phyloP scores from a whole-genome alignment of 2,888 invertebrate species.

The Troglohyphantes excavatus region DNA sequence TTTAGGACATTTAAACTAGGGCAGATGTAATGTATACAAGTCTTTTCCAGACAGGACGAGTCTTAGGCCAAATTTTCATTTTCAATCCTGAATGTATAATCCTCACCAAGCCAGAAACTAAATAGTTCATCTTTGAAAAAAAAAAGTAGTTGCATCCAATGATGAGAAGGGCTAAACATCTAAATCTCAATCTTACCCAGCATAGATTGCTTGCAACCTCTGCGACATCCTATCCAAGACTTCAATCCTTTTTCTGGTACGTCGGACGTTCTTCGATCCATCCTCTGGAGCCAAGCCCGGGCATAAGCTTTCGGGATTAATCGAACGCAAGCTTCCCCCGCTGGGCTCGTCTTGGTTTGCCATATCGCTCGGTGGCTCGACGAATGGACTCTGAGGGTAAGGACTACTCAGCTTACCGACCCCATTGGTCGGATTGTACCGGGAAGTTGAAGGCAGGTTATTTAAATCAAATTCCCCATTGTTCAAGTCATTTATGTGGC shows the following conservation, averaged over 20 bases:
- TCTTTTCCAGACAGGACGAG: too few species aligned
- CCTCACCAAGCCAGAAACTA: too few species aligned
- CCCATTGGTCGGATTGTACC: background rate
- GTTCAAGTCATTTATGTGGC: background rate
- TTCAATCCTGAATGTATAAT: too few species aligned
- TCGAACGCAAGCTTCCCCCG: background rate
- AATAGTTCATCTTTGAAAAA: too few species aligned
- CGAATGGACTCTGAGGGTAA: background rate
- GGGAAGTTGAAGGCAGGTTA: constrained; percentile 28
- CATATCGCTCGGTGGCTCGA: background rate
- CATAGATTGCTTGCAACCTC: constrained; percentile 82
- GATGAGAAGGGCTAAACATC: too few species aligned
- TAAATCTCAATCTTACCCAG: constrained; percentile 79
- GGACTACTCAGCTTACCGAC: background rate
- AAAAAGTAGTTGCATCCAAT: too few species aligned
- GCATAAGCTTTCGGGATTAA: background rate
- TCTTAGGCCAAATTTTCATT: too few species aligned
- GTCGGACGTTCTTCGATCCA: constrained; percentile 78
- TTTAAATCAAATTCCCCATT: background rate
- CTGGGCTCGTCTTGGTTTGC: background rate
- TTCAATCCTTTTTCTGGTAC: constrained; percentile 86
- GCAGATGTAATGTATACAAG: too few species aligned
- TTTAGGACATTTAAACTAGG: too few species aligned
- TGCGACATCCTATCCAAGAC: constrained; percentile 87
- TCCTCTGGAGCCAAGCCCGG: background rate